Evolutionary conservation across 1,140 invertebrate species (phyloP).

Genomic region (Papilio aristodemus): DNA sequence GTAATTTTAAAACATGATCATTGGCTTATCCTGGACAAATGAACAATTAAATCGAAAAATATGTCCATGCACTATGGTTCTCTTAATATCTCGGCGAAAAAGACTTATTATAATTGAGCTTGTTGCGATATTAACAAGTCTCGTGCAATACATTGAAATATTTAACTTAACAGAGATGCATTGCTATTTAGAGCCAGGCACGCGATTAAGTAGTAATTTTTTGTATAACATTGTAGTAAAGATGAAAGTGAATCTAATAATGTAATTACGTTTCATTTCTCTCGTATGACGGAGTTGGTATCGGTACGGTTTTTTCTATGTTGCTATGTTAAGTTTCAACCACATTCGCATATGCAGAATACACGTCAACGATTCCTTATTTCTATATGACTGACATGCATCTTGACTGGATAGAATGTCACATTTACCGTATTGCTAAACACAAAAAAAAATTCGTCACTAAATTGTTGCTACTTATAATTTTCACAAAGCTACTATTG

Average conservation of each 20-base stretch:
- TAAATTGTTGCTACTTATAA: neutral
- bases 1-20: too few species aligned
- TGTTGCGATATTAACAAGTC: neutral
- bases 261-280: neutral
- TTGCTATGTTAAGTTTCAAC: too few species aligned
- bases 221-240: neutral
- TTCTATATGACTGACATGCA: too few species aligned
- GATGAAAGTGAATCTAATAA: slow-evolving; percentile 8
- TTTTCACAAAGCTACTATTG: neutral
- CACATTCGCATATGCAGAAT: too few species aligned
- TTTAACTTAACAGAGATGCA: neutral
- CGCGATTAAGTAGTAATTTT: neutral
- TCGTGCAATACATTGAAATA: neutral
- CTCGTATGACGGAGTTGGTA: neutral
- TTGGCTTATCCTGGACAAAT: too few species aligned
- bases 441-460: neutral
- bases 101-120: neutral
- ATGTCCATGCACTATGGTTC: too few species aligned
- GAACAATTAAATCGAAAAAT: too few species aligned
- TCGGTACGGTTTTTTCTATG: too few species aligned
- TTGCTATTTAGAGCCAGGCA: neutral
- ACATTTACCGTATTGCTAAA: too few species aligned
- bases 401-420: too few species aligned
- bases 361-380: too few species aligned
- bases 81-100: neutral